Evolutionary conservation across 64 coral and sea anemone genomes (phyloP).

Genomic region (Platygyra sinensis): DNA sequence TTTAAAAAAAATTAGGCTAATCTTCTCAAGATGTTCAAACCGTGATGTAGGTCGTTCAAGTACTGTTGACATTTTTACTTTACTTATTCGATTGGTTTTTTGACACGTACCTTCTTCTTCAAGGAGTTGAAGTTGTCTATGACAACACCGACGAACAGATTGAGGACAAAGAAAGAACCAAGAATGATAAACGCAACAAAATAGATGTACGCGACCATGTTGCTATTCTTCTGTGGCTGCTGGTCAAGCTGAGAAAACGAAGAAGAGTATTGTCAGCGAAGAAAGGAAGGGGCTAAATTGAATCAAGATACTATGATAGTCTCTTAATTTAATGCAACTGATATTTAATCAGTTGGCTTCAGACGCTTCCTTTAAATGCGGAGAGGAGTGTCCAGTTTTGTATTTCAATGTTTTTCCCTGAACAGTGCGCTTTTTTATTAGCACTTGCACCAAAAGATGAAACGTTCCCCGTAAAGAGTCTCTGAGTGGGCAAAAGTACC

Average conservation of each 20-base stretch:
- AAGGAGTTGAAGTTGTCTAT: constrained; percentile 57
- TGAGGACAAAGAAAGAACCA: constrained; percentile 62
- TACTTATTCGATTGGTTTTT: too few relatives aligned
- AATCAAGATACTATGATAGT: not conserved
- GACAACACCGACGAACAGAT: constrained; percentile 60
- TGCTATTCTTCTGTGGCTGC: constrained; percentile 33
- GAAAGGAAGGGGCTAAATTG: not conserved
- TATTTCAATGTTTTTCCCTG: too few relatives aligned
- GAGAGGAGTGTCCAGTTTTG: too few relatives aligned
- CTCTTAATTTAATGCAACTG: not conserved
- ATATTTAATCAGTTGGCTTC: not conserved
- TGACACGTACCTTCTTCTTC: constrained; percentile 50
- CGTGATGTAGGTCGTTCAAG: too few relatives aligned
- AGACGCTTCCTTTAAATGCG: too few relatives aligned
- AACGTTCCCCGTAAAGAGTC: too few relatives aligned
- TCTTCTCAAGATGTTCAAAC: too few relatives aligned
- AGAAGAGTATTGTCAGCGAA: not conserved
- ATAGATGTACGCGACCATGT: constrained; percentile 50
- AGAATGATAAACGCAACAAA: constrained; percentile 44
- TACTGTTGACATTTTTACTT: too few relatives aligned
- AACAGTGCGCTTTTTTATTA: too few relatives aligned
- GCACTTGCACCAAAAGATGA: too few relatives aligned
- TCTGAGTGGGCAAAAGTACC: too few relatives aligned
- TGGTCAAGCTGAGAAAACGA: constrained; percentile 23
- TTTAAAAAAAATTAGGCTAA: too few relatives aligned